Conservation (phyloP, 2,113 vertebrate species). For the Epinephelus cyanopodus region DNA sequence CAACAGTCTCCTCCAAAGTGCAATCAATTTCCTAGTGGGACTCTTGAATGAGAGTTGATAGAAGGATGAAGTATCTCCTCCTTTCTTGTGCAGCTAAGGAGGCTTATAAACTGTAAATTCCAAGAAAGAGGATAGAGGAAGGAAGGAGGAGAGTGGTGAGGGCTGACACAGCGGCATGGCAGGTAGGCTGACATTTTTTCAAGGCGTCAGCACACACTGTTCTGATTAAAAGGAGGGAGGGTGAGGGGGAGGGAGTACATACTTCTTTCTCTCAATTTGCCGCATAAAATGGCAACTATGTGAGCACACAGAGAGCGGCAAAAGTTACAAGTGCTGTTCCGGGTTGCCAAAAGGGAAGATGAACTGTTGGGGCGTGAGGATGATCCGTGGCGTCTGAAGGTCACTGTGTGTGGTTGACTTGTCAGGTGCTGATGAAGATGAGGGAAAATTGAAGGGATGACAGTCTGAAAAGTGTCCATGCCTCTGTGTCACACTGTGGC, state of each 20-base stretch:
- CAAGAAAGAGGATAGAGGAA: constrained; percentile 31
- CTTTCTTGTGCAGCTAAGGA: constrained; percentile 9
- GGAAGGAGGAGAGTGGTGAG: constrained; percentile 8
- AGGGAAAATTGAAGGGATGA: constrained; percentile 1
- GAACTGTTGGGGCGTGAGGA: constrained; percentile 8
- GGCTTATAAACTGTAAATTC: constrained; percentile 51
- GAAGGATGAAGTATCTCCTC: constrained; percentile 47
- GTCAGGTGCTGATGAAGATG: constrained; percentile 37
- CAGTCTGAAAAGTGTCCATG: constrained; percentile 22
- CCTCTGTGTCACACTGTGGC: not conserved
- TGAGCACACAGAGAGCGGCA: not conserved
- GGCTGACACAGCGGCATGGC: constrained; percentile 39
- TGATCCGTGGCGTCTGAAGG: constrained; percentile 31
- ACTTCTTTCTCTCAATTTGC: constrained; percentile 12
- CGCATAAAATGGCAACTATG: constrained; percentile 30
- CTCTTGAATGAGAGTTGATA: constrained; percentile 42
- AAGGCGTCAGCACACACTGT: constrained; percentile 57
- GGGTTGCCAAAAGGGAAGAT: constrained; percentile 5
- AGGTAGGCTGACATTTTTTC: constrained; percentile 44
- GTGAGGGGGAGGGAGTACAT: no score
- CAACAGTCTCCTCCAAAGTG: constrained; percentile 23
- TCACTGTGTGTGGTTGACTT: constrained; percentile 32
- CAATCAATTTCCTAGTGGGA: constrained; percentile 51
- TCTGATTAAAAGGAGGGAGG: constrained; percentile 51
- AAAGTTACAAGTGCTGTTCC: constrained; percentile 3